Percentiles rank a stretch among this genome's conserved stretches.
Conservation (phyloP, 35 echinoderm and acorn worm genomes). For the Heliocidaris tuberculata region DNA sequence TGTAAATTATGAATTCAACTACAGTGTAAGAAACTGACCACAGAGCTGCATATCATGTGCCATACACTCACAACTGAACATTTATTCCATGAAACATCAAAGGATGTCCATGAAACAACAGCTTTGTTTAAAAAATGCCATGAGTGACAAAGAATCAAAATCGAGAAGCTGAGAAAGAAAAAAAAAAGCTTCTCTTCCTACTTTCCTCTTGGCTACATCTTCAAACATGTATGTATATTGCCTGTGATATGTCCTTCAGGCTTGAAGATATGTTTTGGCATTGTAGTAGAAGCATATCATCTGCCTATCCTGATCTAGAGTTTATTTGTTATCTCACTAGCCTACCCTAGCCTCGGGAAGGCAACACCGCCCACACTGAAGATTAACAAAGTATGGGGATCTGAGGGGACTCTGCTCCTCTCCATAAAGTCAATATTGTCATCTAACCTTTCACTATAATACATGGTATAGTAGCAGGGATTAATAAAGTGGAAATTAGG, state of each 20-base stretch:
- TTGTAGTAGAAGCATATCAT: neutral
- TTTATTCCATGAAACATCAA: no score
- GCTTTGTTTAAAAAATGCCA: neutral
- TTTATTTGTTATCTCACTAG: slow-evolving; percentile 13
- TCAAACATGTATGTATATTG: neutral
- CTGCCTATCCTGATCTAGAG: neutral
- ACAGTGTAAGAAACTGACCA: no score
- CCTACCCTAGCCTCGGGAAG: neutral
- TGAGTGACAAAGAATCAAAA: neutral
- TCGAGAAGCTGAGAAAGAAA: neutral
- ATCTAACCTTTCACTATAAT: neutral
- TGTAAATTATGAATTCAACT: no score
- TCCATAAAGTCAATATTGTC: neutral
- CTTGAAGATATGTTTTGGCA: neutral
- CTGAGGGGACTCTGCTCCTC: neutral
- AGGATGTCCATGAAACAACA: no score
- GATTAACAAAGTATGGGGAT: neutral
- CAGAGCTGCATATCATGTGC: no score
- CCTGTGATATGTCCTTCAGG: neutral
- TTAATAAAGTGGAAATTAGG: neutral
- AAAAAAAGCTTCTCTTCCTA: no score
- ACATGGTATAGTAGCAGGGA: neutral
- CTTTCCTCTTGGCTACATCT: no score
- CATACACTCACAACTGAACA: no score
- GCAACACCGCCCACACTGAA: neutral